Evolutionary conservation across 2,113 vertebrate species (phyloP).

Genomic region (Cettia cetti): DNA sequence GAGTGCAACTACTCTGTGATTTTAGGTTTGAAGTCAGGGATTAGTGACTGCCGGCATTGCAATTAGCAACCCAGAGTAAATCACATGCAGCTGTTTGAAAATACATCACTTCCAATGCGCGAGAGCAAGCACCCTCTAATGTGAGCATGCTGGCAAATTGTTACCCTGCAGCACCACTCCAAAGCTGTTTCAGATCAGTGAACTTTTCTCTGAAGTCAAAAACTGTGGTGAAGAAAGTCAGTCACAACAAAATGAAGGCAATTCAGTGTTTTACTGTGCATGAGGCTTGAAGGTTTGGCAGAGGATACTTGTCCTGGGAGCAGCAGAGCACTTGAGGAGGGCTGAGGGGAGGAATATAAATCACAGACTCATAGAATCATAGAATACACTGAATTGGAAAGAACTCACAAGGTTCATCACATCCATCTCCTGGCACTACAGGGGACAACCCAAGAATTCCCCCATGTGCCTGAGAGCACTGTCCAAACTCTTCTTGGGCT

Average conservation of each 20-base stretch:
- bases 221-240: not conserved
- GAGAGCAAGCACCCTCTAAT: accelerated
- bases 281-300: not conserved
- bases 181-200: not conserved
- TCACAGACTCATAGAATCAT: not conserved
- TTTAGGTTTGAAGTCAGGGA: not conserved
- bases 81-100: not conserved
- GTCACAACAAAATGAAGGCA: not conserved
- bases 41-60: not conserved
- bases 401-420: not conserved
- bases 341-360: not conserved
- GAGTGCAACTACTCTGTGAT: accelerated
- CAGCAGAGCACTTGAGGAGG: not conserved
- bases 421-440: not conserved
- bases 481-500: not conserved
- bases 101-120: accelerated
- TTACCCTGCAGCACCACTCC: not conserved
- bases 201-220: not conserved
- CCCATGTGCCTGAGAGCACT: not conserved
- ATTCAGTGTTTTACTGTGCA: not conserved
- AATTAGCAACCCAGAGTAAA: not conserved
- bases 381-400: not conserved
- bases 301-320: not conserved
- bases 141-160: accelerated
- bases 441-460: no score